Conservation (phyloP, 1,140 invertebrate genomes). For the Cydia amplana region DNA sequence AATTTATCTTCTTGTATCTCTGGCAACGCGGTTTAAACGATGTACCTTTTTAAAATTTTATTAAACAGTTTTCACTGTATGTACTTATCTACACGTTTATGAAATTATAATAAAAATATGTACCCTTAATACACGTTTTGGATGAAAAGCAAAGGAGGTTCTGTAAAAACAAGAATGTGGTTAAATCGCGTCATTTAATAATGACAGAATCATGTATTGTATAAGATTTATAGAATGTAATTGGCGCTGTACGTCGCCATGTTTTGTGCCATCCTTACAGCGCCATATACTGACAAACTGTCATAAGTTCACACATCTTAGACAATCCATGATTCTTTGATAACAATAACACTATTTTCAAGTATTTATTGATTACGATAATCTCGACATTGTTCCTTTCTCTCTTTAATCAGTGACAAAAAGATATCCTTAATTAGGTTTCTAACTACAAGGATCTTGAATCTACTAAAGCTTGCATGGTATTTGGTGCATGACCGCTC, state of each 20-base stretch:
- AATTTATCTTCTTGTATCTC: not conserved
- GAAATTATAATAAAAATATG: not conserved
- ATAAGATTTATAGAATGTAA: no score
- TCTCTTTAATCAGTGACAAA: conserved; percentile 12
- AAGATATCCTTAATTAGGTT: not conserved
- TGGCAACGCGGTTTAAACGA: not conserved
- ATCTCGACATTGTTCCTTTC: conserved; percentile 15
- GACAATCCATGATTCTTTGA: not conserved
- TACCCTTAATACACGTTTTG: not conserved
- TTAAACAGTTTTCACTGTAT: conserved; percentile 19
- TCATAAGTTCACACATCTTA: not conserved
- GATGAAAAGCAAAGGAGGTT: no score
- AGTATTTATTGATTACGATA: not conserved
- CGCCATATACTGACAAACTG: no score
- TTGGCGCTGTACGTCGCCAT: no score
- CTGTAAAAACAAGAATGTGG: no score
- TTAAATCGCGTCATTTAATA: no score
- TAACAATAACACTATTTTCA: not conserved
- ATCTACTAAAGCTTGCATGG: conserved; percentile 45
- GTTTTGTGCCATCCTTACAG: no score
- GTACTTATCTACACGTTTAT: conserved; percentile 12
- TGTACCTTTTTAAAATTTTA: conserved; percentile 19
- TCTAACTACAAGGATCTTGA: conserved; percentile 15
- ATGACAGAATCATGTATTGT: no score
- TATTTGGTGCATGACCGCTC: conserved; percentile 48